Evolutionary conservation across 2,113 vertebrate species (phyloP).

Genomic region (Alethe diademata): DNA sequence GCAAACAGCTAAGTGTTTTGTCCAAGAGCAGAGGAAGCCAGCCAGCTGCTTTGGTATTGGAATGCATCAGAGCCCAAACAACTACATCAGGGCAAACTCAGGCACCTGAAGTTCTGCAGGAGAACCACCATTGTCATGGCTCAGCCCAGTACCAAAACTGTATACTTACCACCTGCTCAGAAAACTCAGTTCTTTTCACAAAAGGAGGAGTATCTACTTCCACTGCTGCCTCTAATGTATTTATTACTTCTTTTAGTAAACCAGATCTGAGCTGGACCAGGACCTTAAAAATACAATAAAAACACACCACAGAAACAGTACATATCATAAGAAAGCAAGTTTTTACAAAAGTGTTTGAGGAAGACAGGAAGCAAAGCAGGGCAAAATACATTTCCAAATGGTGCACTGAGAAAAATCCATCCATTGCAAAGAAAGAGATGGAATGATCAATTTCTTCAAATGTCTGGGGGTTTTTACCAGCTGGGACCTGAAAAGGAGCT

Average conservation of each 20-base stretch:
- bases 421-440: background rate
- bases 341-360: background rate
- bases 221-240: constrained; percentile 69
- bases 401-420: background rate
- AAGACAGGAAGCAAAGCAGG: background rate
- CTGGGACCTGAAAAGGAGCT: background rate
- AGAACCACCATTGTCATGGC: background rate
- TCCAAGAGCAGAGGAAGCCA: background rate
- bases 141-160: background rate
- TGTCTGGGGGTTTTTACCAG: background rate
- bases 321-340: background rate
- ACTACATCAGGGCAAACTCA: background rate
- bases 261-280: constrained; percentile 76
- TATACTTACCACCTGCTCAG: constrained; percentile 86
- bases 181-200: constrained; percentile 82
- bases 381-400: background rate
- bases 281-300: constrained; percentile 74
- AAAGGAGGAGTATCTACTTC: constrained; percentile 66
- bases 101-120: background rate
- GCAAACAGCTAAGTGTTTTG: background rate
- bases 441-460: background rate
- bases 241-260: constrained; percentile 65
- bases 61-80: background rate
- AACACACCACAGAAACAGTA: background rate
- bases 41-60: background rate